Base-by-base conservation (phyloP, 2,888 invertebrate species). In the Myathropa florea region DNA sequence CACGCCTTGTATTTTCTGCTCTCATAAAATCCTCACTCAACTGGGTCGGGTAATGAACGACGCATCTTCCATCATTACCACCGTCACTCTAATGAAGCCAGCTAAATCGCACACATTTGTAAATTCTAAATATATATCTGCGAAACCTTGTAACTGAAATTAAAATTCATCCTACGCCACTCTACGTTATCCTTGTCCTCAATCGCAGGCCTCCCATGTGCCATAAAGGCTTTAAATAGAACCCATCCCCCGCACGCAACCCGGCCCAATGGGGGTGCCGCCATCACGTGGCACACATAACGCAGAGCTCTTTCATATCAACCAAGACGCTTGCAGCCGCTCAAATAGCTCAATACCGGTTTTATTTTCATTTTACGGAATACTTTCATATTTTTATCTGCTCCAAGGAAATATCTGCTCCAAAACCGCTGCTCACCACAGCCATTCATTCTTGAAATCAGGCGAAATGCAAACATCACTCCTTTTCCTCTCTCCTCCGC, bases 341-440 rank as follows among this genome's bases (percentile, higher is more conserved):
- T 57, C 71, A 64, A 82, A 77, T 81, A 70, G 73, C 73, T 73
- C 77, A 85, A 82, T 82, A 78, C 70, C 73, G 64, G 60, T 70
- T 82, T 85, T 59, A 73, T 82, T 82, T 73, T 77, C 59, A 28
- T 72, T 79, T 65, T 77, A 70, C 30, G 61, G 53, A 57, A 61
- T 36, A 53, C 53, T 80, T 79, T 67, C 55, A 80, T 67, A 79
- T 65, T 79, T 81, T 76, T 68, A 39, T 72, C 57, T 57, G 26
- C 18, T 39, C 28, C 23, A 39, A 26, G 23, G 39, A 64, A 57
- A 77, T 67, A 10, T 61, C 2, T 46, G n/a, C 18, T 33, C 59
- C 59, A 23, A 60, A 70, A 28, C 60, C 46, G 46, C 28, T 46
- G 24, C 53, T 30, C 36, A 23, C 30, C 39, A n/a, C 70, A 18